Conservation (phyloP, 64 coral and sea anemone genomes). For the Stichodactyla helianthus region DNA sequence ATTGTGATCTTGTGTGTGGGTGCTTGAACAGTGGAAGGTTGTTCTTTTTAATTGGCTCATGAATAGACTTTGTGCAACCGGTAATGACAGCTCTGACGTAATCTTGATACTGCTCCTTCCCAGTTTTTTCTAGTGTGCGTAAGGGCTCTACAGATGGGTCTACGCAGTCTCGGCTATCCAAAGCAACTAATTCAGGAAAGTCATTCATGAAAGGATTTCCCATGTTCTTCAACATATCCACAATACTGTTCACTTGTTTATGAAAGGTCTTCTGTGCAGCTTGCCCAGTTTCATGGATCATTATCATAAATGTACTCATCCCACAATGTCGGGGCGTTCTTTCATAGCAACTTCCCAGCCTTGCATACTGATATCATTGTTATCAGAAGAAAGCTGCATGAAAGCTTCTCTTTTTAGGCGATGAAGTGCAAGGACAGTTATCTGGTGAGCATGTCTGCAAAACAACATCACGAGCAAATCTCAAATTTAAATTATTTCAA, state of each 20-base stretch:
- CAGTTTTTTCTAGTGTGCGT: neutral
- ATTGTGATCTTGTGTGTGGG: neutral
- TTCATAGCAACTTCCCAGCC: no score
- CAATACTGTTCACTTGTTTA: constrained; percentile 4
- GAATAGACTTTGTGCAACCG: neutral
- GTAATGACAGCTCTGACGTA: no score
- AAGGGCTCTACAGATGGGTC: neutral
- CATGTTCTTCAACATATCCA: constrained; percentile 18
- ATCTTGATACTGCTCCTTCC: neutral
- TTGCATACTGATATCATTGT: no score
- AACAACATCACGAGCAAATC: no score
- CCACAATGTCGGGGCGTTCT: no score
- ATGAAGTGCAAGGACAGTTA: no score
- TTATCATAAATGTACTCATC: neutral
- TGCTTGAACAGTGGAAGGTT: neutral
- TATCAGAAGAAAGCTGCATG: no score
- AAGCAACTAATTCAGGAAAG: constrained; percentile 13
- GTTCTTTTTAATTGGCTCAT: neutral
- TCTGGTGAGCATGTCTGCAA: no score
- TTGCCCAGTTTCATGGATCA: constrained; percentile 21
- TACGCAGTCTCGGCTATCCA: constrained; percentile 26
- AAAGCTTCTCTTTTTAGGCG: no score
- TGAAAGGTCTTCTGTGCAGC: constrained; percentile 34
- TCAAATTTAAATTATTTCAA: no score
- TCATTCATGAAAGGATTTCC: constrained; percentile 28